A percentile compares a stretch with the other conserved stretches of the same genome.
Conservation (phyloP, 2,888 invertebrate genomes). For the Harpalus rubripes region DNA sequence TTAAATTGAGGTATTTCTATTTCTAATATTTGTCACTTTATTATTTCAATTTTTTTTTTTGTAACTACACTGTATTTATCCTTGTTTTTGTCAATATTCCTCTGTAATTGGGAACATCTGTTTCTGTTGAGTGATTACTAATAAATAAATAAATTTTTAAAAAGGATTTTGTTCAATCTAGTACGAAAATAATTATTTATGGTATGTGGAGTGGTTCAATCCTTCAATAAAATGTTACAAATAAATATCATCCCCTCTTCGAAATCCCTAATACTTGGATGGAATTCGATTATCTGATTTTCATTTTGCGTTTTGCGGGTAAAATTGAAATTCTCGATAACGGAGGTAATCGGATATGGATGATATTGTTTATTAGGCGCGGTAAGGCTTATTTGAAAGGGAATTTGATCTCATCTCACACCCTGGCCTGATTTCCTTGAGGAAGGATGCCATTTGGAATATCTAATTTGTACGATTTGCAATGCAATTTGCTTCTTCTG, state of each 20-base stretch:
- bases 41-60: too few relatives aligned
- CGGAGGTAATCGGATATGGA: constrained; percentile 54
- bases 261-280: constrained; percentile 41
- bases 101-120: too few relatives aligned
- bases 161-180: too few relatives aligned
- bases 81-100: too few relatives aligned
- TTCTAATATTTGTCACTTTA: too few relatives aligned
- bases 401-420: constrained; percentile 6
- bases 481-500: constrained; percentile 52
- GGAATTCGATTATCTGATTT: constrained; percentile 63
- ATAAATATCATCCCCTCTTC: constrained; percentile 55
- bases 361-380: constrained; percentile 63
- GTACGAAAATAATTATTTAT: too few relatives aligned
- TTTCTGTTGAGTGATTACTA: too few relatives aligned
- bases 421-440: constrained; percentile 34
- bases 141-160: too few relatives aligned
- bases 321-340: constrained; percentile 60
- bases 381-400: constrained; percentile 61
- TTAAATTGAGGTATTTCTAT: too few relatives aligned
- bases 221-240: constrained; percentile 37
- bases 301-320: constrained; percentile 43
- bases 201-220: too few relatives aligned
- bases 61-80: too few relatives aligned
- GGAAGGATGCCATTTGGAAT: constrained; percentile 64
- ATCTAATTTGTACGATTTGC: constrained; percentile 62